Base-by-base conservation (phyloP, 1,140 invertebrate species). In the Trichonephila clavata region DNA sequence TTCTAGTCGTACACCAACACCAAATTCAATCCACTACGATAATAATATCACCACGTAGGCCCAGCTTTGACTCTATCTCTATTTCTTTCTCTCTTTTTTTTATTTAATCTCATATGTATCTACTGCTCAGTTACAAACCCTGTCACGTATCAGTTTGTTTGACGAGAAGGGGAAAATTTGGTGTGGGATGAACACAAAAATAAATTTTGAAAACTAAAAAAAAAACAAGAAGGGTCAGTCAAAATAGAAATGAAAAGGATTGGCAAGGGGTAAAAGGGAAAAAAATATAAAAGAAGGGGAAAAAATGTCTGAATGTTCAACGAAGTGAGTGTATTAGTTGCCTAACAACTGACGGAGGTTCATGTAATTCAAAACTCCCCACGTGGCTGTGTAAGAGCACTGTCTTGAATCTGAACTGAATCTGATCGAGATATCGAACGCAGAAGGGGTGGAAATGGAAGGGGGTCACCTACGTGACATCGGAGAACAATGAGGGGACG, bases 361-460 rank as follows among this genome's bases (percentile, higher is more conserved):
- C 91, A 77, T 92, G 91, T 92, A 92, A 92, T 92, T 92, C 91
- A 92, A 92, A 86, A 92, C 91, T 61, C 61, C 81, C 91, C 83
- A 50, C 83, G 80, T 63, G 60, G 50, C 50, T 50, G 50, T 50
- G 50, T 50, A 50, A 50, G 50, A 24, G 63, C 21, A 63, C n/a
- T 65, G 61, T 61, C 83, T 77, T 68, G 91, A 92, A 92, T 92
- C 84, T 60, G 91, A 92, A 92, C 91, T 24, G 91, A 92, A 92
- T 92, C 91, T 59, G 83, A 92, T 92, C 91, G 90, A 92, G 90
- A 92, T 92, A 92, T 92, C 90, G 91, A 92, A 92, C 83, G 81
- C 39, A 81, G 16, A 50, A 50, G 50, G 50, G 50, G 50, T 50
- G 50, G 50, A 50, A 50, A 50, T 50, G 10, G 50, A 13, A 50